These are phyloP conservation scores for Drosophila tristis DNA, from an alignment of 1,140 invertebrate genomes.

Conservation along the genomic window DNA sequence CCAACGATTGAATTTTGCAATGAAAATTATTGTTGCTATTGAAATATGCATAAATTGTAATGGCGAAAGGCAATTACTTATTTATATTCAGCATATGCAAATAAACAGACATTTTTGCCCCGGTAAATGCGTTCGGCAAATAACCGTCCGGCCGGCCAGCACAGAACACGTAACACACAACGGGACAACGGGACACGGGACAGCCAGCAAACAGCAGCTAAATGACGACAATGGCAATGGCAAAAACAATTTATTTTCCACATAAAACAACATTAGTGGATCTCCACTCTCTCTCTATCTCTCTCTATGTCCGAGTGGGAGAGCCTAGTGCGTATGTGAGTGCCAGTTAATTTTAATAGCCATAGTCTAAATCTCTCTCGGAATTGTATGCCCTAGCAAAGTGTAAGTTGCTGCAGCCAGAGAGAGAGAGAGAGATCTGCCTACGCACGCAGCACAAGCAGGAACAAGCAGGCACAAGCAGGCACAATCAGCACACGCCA, in stretches of 20 bases:
- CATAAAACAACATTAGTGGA: conserved; percentile 37
- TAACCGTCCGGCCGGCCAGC: conserved; percentile 22
- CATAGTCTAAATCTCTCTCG: background rate
- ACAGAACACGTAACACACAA: background rate
- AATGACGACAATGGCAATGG: conserved; percentile 28
- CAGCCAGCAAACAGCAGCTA: conserved; percentile 7
- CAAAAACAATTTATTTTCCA: conserved; percentile 51
- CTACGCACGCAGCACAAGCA: no score
- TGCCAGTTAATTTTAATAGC: conserved; percentile 45
- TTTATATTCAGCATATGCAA: conserved; percentile 58
- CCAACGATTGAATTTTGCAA: conserved; percentile 49
- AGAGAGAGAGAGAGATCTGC: no score
- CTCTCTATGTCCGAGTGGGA: background rate
- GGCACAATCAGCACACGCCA: no score
- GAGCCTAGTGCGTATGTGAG: conserved; percentile 2
- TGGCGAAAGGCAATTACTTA: conserved; percentile 41
- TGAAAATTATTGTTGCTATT: conserved; percentile 43
- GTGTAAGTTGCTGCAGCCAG: no score
- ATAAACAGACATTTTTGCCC: conserved; percentile 44
- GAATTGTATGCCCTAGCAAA: background rate
- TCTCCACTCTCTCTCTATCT: background rate
- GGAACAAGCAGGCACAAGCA: no score
- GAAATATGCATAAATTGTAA: conserved; percentile 58
- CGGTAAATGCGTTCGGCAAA: conserved; percentile 47
- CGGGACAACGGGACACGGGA: background rate